Evolutionary conservation across 2,888 invertebrate species (phyloP).

Genomic region (Drosophila vallismaia): DNA sequence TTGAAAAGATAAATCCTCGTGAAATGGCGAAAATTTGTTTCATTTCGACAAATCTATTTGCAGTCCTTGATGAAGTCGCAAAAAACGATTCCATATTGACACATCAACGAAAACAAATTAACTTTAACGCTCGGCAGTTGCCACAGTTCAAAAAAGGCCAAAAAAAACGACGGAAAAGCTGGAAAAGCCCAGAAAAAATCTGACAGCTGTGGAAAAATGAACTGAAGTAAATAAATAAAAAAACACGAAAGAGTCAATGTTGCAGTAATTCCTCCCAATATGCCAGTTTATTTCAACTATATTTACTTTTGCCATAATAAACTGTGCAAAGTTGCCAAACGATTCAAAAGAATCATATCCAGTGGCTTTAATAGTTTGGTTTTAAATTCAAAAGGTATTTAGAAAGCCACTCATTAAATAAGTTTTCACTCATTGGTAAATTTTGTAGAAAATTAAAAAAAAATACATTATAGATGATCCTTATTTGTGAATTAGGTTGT

Average conservation of each 20-base stretch:
- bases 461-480: too few relatives aligned
- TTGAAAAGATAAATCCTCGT: constrained; percentile 36
- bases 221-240: constrained; percentile 4
- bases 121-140: constrained; percentile 33
- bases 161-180: constrained; percentile 16
- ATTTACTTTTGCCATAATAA: background rate
- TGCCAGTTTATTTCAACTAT: background rate
- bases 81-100: constrained; percentile 41
- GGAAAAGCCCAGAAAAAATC: background rate
- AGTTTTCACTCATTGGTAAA: too few relatives aligned
- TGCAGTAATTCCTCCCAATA: constrained; percentile 4
- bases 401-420: too few relatives aligned
- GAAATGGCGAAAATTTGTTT: constrained; percentile 34
- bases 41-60: constrained; percentile 37
- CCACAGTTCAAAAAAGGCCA: background rate
- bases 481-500: too few relatives aligned
- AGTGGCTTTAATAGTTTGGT: too few relatives aligned
- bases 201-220: constrained; percentile 23
- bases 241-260: too few relatives aligned
- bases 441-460: too few relatives aligned
- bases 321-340: background rate
- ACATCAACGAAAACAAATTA: constrained; percentile 49
- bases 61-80: constrained; percentile 27
- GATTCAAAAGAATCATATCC: background rate
- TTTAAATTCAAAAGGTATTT: too few relatives aligned